phyloP scores from a whole-genome alignment of 2,113 vertebrate genomes.

The Spea multiplicata region DNA sequence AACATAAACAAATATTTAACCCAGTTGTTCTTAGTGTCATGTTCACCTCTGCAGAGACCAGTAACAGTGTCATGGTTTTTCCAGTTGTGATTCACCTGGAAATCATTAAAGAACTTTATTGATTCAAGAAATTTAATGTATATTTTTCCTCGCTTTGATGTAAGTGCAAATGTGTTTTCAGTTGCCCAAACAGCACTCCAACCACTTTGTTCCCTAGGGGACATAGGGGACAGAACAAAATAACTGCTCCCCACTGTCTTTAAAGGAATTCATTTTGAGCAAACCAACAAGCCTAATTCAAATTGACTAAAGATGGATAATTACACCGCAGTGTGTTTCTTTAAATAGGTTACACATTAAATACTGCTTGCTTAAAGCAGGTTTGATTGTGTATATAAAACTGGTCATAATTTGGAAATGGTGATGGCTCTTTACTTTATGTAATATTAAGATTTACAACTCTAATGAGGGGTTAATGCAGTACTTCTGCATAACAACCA shows the following conservation, averaged over 20 bases:
- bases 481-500: too few relatives aligned
- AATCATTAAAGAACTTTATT: not conserved
- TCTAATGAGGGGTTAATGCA: too few relatives aligned
- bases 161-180: not conserved
- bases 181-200: not conserved
- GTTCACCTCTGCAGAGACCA: too few relatives aligned
- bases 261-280: not conserved
- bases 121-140: not conserved
- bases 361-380: not conserved
- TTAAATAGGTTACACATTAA: not conserved
- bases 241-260: not conserved
- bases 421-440: too few relatives aligned
- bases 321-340: not conserved
- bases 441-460: too few relatives aligned
- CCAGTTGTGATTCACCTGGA: not conserved
- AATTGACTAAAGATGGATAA: not conserved
- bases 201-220: not conserved
- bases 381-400: too few relatives aligned
- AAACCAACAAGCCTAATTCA: not conserved
- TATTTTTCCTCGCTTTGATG: conserved; percentile 1
- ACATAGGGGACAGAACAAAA: conserved; percentile 1
- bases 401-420: too few relatives aligned
- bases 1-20: too few relatives aligned
- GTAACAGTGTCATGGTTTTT: too few relatives aligned
- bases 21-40: too few relatives aligned